Conservation (phyloP, 1,140 invertebrate genomes). For the Ostrea denselamellosa region DNA sequence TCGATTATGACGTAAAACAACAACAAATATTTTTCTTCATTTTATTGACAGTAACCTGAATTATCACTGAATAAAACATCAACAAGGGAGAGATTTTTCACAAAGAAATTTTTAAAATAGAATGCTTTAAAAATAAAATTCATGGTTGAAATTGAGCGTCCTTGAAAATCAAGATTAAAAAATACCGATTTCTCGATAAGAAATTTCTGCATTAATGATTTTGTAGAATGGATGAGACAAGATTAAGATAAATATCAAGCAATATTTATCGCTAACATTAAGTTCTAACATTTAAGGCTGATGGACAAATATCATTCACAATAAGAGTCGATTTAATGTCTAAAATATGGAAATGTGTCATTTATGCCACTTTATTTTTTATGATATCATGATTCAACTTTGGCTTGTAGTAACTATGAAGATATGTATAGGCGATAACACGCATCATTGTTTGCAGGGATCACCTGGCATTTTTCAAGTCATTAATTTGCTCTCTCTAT, state of each 20-base stretch:
- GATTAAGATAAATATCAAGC: conserved; percentile 14
- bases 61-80: too few relatives aligned
- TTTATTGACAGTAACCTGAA: too few relatives aligned
- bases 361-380: not conserved
- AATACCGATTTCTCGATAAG: conserved; percentile 5
- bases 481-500: too few relatives aligned
- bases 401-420: too few relatives aligned
- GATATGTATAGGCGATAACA: too few relatives aligned
- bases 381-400: too few relatives aligned
- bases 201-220: conserved; percentile 1
- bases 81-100: too few relatives aligned
- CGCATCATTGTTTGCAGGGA: too few relatives aligned
- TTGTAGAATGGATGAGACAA: conserved; percentile 12
- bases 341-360: conserved; percentile 20
- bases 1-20: too few relatives aligned
- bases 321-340: not conserved
- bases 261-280: not conserved
- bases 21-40: too few relatives aligned
- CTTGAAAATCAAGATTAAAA: conserved; percentile 16
- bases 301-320: not conserved
- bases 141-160: not conserved
- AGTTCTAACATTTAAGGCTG: not conserved
- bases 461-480: too few relatives aligned
- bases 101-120: too few relatives aligned
- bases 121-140: not conserved